Conservation (phyloP, 2,113 vertebrate genomes). For the Oncorhynchus nerka region DNA sequence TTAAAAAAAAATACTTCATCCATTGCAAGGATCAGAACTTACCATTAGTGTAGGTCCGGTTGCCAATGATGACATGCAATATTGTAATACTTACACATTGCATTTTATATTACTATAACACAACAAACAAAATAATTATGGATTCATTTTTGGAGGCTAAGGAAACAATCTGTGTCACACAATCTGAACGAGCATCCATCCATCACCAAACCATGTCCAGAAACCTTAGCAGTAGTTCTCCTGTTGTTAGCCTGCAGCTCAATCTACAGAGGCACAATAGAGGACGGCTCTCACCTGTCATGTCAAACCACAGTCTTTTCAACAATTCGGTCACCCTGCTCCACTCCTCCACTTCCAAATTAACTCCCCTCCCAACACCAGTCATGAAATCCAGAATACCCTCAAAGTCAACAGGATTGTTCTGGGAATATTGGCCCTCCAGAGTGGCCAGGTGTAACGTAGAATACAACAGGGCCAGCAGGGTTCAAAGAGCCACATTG, state of each 20-base stretch:
- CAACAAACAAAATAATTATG: too few relatives aligned
- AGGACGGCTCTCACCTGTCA: slow-evolving; percentile 54
- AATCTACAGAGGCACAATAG: slow-evolving; percentile 39
- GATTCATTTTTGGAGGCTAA: too few relatives aligned
- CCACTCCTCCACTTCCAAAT: slow-evolving; percentile 29
- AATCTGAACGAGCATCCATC: background rate
- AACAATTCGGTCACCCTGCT: slow-evolving; percentile 41
- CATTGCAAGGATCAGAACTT: background rate
- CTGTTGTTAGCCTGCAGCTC: slow-evolving; percentile 40
- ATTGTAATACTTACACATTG: too few relatives aligned
- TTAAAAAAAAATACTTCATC: background rate
- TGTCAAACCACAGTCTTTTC: slow-evolving; percentile 56
- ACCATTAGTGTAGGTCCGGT: too few relatives aligned
- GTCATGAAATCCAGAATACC: slow-evolving; percentile 46
- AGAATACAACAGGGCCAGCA: slow-evolving; percentile 48
- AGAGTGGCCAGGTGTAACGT: slow-evolving; percentile 58
- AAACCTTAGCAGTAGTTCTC: slow-evolving; percentile 39
- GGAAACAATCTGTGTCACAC: background rate
- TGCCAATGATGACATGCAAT: background rate
- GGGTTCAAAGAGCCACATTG: slow-evolving; percentile 62
- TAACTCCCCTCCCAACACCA: slow-evolving; percentile 47
- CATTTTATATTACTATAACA: too few relatives aligned
- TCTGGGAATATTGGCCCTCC: slow-evolving; percentile 54
- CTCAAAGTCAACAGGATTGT: slow-evolving; percentile 57
- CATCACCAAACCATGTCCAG: background rate